Evolutionary conservation across 1,140 invertebrate genomes (phyloP).

Genomic region (Papilio dardanus): DNA sequence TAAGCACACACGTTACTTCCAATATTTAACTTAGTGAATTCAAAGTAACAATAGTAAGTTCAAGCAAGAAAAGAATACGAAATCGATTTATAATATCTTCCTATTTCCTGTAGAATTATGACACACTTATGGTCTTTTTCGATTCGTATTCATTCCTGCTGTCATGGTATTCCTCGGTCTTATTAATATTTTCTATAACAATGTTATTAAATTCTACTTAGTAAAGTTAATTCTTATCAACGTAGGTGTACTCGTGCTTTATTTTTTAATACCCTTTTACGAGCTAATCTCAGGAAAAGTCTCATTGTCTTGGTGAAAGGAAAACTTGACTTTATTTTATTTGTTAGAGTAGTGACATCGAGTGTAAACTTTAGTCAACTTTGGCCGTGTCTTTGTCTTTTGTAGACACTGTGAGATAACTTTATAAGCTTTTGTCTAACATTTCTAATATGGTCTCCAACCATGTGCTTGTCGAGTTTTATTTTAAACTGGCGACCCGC

Average conservation of each 20-base stretch:
- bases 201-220: not conserved
- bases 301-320: not conserved
- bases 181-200: too few relatives aligned
- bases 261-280: not conserved
- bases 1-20: not conserved
- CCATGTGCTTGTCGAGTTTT: not conserved
- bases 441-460: constrained; percentile 2
- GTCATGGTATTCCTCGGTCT: too few relatives aligned
- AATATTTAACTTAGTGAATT: constrained; percentile 1
- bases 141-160: too few relatives aligned
- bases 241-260: not conserved
- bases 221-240: too few relatives aligned
- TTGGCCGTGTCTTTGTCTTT: not conserved
- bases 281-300: not conserved
- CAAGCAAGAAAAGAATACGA: too few relatives aligned
- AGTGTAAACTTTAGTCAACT: constrained; percentile 14
- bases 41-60: not conserved
- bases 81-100: too few relatives aligned
- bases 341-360: not conserved
- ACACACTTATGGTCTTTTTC: too few relatives aligned
- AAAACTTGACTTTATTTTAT: not conserved
- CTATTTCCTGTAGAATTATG: too few relatives aligned
- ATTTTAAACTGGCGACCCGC: not conserved
- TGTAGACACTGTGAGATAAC: not conserved
- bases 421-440: constrained; percentile 15